Base-by-base conservation (phyloP, 2,113 vertebrate species). In the Furnarius figulus region DNA sequence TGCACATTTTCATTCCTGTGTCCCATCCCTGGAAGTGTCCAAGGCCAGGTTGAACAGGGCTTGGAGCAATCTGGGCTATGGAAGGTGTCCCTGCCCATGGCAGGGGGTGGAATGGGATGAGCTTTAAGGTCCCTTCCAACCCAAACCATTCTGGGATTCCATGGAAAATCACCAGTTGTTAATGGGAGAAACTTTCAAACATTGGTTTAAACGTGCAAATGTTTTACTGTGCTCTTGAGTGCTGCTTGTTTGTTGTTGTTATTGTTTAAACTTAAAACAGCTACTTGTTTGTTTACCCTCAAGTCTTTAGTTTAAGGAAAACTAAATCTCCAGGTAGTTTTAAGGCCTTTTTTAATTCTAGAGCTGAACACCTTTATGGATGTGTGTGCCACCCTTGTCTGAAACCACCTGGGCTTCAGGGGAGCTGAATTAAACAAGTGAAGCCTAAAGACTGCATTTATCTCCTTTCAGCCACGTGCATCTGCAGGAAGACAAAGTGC, bases 401-500 rank as follows among this genome's bases (percentile, higher is more conserved):
- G 55, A 46, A 83, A 30, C 40, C 62, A 4, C 16, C 31, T 61
- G 58, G 33, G 59, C 59, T 68, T 40, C 62, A 83, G 58, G 33
- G 85, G 18, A 35, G 37, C 39, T 24, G 21, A 49, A 87, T 63
- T 25, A 40, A 88, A 78, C 56, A n/a, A n/a, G 65, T 46, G 70
- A 50, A 33, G 30, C 61, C 66, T 55, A 39, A 67, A 39, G 42
- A 35, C 55, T 85, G 75, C 24, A 68, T 59, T 85, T 67, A 50
- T 89, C 84, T 91, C 78, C 74, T 79, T 73, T 44, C 90, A 91
- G 40, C 40, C 40, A 42, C 40, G 40, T 42, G 40, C 40, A 42
- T 42, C 40, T 42, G 40, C 40, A 42, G 93, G 95, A 86, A 85
- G 94, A 72, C 70, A 62, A 83, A 92, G 68, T 87, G 87, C 75